phyloP scores from a whole-genome alignment of 2,888 invertebrate species.

The Hedychridium roseum region DNA sequence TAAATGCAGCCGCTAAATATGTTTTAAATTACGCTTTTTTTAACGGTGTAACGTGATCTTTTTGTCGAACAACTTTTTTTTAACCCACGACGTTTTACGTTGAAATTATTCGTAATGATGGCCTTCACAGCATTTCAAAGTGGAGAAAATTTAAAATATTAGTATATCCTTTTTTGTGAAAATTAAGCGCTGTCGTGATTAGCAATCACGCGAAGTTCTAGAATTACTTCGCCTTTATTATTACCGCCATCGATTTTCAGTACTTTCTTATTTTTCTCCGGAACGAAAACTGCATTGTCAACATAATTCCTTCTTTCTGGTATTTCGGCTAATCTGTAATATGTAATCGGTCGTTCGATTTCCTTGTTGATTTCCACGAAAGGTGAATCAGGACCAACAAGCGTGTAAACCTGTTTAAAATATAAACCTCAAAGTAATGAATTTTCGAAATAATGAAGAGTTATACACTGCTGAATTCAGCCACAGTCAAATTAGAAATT shows the following conservation, averaged over 20 bases:
- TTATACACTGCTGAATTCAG: no score
- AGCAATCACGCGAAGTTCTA: slow-evolving; percentile 55
- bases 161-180: background rate
- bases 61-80: no score
- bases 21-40: no score
- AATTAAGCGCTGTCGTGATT: slow-evolving; percentile 40
- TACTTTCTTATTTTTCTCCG: slow-evolving; percentile 43
- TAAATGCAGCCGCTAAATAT: no score
- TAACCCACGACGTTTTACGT: no score
- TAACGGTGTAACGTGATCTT: no score
- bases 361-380: slow-evolving; percentile 37
- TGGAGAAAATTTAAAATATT: background rate
- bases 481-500: no score
- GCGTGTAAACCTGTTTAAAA: slow-evolving; percentile 27
- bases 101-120: no score
- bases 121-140: no score
- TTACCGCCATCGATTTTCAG: slow-evolving; percentile 39
- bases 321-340: slow-evolving; percentile 42
- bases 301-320: slow-evolving; percentile 34
- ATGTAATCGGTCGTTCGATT: slow-evolving; percentile 35
- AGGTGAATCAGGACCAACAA: slow-evolving; percentile 34
- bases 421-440: no score
- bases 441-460: no score
- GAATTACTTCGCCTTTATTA: slow-evolving; percentile 51
- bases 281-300: slow-evolving; percentile 37